Evolutionary conservation across 1,140 invertebrate genomes (phyloP).

Genomic region (Drosophila subobscura): DNA sequence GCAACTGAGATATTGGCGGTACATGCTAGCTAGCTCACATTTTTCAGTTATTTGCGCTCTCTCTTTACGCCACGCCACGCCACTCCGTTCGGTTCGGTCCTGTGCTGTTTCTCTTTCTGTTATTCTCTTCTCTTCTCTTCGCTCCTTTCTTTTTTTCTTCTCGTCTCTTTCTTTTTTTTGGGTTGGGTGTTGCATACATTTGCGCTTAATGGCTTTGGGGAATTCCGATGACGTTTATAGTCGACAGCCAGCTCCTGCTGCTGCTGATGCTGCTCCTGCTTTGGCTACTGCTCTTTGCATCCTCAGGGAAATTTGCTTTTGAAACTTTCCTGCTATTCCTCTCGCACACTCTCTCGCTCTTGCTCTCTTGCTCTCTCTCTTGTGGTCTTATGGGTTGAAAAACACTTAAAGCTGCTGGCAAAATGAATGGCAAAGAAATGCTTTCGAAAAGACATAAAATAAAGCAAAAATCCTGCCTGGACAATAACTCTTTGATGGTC

Average conservation of each 20-base stretch:
- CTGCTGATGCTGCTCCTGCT: neutral
- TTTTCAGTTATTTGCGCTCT: conserved; percentile 65
- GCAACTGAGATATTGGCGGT: conserved; percentile 31
- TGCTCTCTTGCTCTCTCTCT: neutral
- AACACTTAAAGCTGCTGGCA: conserved; percentile 61
- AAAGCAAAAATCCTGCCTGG: conserved; percentile 33
- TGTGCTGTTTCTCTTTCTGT: conserved; percentile 1
- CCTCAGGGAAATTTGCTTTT: conserved; percentile 79
- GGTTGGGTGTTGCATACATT: conserved; percentile 76
- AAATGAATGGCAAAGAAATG: conserved; percentile 20
- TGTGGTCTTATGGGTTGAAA: conserved; percentile 13
- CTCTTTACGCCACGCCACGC: conserved; percentile 31
- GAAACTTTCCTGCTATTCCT: conserved; percentile 53
- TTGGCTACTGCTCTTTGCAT: conserved; percentile 45
- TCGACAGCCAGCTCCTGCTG: conserved; percentile 38
- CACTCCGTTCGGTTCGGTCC: neutral
- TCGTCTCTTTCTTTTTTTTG: conserved; percentile 25
- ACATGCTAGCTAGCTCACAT: conserved; percentile 64
- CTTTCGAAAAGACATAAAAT: conserved; percentile 13
- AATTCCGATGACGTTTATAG: conserved; percentile 81
- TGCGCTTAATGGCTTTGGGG: conserved; percentile 81
- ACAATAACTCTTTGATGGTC: conserved; percentile 69
- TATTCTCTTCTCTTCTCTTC: conserved; percentile 11
- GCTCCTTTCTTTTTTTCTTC: neutral
- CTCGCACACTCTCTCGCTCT: neutral